Conservation (phyloP, 2,888 invertebrate species). For the Stegophylla sp. region DNA sequence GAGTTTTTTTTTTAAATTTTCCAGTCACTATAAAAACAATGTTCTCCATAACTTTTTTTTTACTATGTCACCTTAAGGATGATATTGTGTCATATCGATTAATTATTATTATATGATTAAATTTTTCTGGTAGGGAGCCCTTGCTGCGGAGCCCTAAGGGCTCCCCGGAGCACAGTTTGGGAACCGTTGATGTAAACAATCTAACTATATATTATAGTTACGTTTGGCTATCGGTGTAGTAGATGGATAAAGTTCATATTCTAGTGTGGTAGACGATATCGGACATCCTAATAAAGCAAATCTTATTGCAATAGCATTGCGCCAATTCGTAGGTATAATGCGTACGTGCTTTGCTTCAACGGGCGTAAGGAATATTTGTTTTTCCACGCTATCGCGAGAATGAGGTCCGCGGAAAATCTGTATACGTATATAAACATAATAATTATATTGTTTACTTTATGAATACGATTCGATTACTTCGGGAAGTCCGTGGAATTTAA, state of each 20-base stretch:
- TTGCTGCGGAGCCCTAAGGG: no score
- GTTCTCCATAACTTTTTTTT: no score
- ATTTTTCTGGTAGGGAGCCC: no score
- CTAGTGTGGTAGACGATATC: constrained; percentile 61
- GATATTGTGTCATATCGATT: no score
- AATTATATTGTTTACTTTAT: no score
- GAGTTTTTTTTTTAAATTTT: no score
- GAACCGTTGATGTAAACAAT: no score
- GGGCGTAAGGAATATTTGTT: constrained; percentile 74
- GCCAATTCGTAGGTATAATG: constrained; percentile 79
- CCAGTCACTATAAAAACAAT: no score
- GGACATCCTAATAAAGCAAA: constrained; percentile 80
- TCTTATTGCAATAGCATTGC: constrained; percentile 72
- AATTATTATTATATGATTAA: no score
- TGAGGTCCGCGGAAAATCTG: constrained; percentile 78
- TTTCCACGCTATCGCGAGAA: constrained; percentile 69
- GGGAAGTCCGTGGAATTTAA: constrained; percentile 63
- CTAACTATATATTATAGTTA: neutral
- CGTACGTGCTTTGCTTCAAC: constrained; percentile 78
- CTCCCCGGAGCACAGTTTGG: no score
- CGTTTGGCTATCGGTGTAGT: constrained; percentile 11
- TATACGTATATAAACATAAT: no score
- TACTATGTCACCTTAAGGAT: no score
- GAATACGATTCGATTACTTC: neutral
- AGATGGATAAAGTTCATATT: constrained; percentile 5